phyloP scores from a whole-genome alignment of 2,113 vertebrate species.

The Acanthochromis polyacanthus region DNA sequence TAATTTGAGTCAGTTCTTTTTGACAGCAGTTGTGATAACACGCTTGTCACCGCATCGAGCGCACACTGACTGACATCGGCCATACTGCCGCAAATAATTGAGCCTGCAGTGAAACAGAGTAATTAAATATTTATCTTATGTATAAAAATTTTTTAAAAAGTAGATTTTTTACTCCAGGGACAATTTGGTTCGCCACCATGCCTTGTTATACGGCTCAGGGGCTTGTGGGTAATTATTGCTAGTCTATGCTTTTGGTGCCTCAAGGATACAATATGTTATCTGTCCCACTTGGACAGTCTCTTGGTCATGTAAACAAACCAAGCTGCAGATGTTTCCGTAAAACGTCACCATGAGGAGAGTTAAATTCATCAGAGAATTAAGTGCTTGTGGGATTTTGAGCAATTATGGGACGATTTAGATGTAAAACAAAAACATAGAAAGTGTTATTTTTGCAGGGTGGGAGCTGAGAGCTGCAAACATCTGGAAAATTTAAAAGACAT shows the following conservation, averaged over 20 bases:
- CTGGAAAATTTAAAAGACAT: background rate
- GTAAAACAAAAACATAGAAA: conserved; percentile 1
- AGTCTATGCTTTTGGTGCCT: conserved; percentile 43
- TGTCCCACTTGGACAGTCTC: conserved; percentile 62
- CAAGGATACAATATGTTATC: conserved; percentile 63
- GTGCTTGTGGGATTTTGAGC: conserved; percentile 16
- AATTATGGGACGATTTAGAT: conserved; percentile 35
- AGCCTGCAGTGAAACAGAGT: conserved; percentile 19
- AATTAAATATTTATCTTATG: conserved; percentile 31
- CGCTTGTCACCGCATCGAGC: conserved; percentile 24
- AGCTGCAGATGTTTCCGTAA: conserved; percentile 42
- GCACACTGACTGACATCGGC: background rate
- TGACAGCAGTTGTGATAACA: conserved; percentile 14
- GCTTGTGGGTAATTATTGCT: conserved; percentile 59
- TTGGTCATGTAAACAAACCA: conserved; percentile 53
- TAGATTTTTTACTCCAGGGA: conserved; percentile 25
- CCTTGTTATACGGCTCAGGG: conserved; percentile 50
- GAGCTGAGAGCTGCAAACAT: background rate
- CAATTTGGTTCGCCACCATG: conserved; percentile 32
- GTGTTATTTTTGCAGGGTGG: background rate
- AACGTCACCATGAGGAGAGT: conserved; percentile 35
- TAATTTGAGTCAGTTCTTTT: conserved; percentile 2
- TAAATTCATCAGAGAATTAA: conserved; percentile 17
- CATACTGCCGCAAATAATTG: background rate
- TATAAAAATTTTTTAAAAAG: conserved; percentile 26